These are phyloP conservation scores for Caradrina clavipalpis DNA, from an alignment of 2,888 invertebrate genomes.

Conservation along the genomic window DNA sequence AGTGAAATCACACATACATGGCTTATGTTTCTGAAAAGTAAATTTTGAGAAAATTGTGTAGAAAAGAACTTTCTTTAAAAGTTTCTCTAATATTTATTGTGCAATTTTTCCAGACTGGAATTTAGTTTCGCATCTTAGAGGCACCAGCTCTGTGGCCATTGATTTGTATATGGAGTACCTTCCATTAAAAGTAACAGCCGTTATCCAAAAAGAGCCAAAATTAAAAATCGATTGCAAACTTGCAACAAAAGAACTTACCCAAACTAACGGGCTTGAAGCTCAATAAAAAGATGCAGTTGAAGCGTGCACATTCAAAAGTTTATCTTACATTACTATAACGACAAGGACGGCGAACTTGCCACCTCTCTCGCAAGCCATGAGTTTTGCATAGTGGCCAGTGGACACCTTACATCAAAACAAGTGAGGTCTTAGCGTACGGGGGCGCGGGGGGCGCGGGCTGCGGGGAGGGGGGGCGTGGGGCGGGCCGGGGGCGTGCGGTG, in stretches of 20 bases:
- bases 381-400: slow-evolving; percentile 87
- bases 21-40: no score
- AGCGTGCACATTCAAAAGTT: slow-evolving; percentile 71
- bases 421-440: slow-evolving; percentile 78
- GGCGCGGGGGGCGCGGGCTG: slow-evolving; percentile 63
- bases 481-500: slow-evolving; percentile 85
- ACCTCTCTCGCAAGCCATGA: slow-evolving; percentile 72
- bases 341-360: slow-evolving; percentile 75
- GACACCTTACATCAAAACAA: slow-evolving; percentile 90
- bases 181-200: no score
- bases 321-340: slow-evolving; percentile 68
- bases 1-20: no score
- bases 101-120: no score
- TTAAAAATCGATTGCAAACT: background rate
- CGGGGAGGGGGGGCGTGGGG: slow-evolving; percentile 74
- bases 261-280: slow-evolving; percentile 50
- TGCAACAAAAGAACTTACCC: slow-evolving; percentile 31
- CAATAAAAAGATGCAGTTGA: slow-evolving; percentile 63
- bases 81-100: no score
- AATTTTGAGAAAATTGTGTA: no score
- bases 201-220: background rate
- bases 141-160: no score
- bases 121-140: no score
- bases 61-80: no score
- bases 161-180: no score